Evolutionary conservation across 2,888 invertebrate genomes (phyloP), one percentile per base, ranked within the genome.

Genomic region (Pristionchus japonicus): DNA sequence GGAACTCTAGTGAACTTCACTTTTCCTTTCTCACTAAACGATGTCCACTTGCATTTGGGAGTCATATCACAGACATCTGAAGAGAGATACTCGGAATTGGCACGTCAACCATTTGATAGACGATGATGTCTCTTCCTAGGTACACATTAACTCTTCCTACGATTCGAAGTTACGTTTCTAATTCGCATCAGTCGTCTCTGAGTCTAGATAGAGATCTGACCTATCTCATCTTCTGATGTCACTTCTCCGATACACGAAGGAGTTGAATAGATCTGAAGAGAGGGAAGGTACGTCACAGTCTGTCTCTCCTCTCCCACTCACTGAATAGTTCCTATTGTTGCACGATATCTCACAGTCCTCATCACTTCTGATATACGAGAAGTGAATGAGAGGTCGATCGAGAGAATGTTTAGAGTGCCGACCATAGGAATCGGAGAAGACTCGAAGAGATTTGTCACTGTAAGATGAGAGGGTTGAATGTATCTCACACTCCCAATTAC

Each of bases 191-290:
- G 64, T 57, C 57, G 57, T 57, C 23, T 3, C n/a, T n/a, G n/a
- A n/a, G n/a, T n/a, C n/a, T n/a, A n/a, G n/a, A n/a, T n/a, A 17
- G 37, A 40, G 23, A 34, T 37, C 77, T 77, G 13, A 77, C 77
- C 43, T 77, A 77, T 77, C 47, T 77, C 77, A 27, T 47, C 13
- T 3, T 77, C 77, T 77, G 77, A 77, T 20, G 27, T 77, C 27
- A 52, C 49, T 1, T 52, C 34, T 34, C 52, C 82, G 3, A 52
- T 27, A 52, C 82, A 82, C 82, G 52, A 82, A 20, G 52, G 49
- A 34, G 82, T 82, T 34, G 82, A 82, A 31, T 43, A 82, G 31
- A 82, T 52, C 82, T 82, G 52, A 82, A 20, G 7, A 9, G 40
- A 37, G 70, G 40, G 70, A 47, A 37, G 40, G 17, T 17, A 27